Conservation (phyloP, 64 coral and sea anemone species). For the Montipora sp. region DNA sequence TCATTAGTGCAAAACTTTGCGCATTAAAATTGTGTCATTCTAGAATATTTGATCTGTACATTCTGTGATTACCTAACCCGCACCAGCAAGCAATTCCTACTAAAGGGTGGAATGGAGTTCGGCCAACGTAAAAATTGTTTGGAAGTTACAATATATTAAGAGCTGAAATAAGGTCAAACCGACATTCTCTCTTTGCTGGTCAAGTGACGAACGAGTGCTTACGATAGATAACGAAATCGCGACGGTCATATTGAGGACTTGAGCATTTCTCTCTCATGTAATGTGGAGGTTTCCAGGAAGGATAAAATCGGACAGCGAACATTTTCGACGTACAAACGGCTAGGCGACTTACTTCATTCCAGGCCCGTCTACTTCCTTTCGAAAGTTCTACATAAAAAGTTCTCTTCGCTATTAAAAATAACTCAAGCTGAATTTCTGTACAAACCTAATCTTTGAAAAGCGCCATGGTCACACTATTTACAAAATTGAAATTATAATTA, state of each 20-base stretch:
- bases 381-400: constrained; percentile 17
- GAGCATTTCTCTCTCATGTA: neutral
- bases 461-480: constrained; percentile 42
- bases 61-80: neutral
- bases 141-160: too few species aligned
- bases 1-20: constrained; percentile 34
- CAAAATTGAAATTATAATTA: constrained; percentile 47
- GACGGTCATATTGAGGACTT: neutral
- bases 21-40: constrained; percentile 42
- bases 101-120: neutral
- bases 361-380: neutral
- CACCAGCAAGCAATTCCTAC: neutral
- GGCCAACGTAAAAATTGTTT: too few species aligned
- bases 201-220: neutral
- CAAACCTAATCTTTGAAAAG: constrained; percentile 53
- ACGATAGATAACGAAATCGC: too few species aligned
- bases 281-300: neutral
- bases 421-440: constrained; percentile 56
- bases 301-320: neutral
- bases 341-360: neutral
- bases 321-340: neutral
- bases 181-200: neutral
- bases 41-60: constrained; percentile 22
- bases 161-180: too few species aligned
- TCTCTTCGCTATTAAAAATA: constrained; percentile 53